Conservation (phyloP, 2,888 invertebrate genomes). For the Synergus umbraculus region DNA sequence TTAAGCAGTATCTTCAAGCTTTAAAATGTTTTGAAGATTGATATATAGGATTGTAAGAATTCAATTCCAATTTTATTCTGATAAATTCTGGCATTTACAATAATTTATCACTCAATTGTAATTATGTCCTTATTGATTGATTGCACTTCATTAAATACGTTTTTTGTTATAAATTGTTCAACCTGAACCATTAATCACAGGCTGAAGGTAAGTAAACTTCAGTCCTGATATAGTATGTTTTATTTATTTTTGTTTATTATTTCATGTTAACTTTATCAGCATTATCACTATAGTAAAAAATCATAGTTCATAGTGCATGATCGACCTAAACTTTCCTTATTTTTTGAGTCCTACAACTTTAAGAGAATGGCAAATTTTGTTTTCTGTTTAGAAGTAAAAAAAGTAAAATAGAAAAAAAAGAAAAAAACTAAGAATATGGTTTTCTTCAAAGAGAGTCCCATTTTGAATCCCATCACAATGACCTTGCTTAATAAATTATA, state of each 20-base stretch:
- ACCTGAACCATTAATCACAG: conserved; percentile 12
- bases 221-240: conserved; percentile 22
- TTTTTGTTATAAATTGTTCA: conserved; percentile 2
- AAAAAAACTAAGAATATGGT: no score
- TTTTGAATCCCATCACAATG: background rate
- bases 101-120: background rate
- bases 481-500: background rate
- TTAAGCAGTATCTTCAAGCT: background rate
- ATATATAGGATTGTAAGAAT: no score
- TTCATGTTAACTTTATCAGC: background rate
- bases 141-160: background rate
- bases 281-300: background rate
- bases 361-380: background rate
- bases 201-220: conserved; percentile 38
- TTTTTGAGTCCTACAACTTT: background rate
- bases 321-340: background rate
- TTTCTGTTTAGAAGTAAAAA: background rate
- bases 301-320: conserved; percentile 4
- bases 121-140: background rate
- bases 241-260: conserved; percentile 8
- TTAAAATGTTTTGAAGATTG: no score
- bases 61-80: background rate
- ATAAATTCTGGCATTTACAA: background rate
- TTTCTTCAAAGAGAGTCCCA: no score
- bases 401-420: background rate